These are phyloP conservation scores for Hyla sarda DNA, from an alignment of 2,113 vertebrate genomes.

Conservation along the genomic window DNA sequence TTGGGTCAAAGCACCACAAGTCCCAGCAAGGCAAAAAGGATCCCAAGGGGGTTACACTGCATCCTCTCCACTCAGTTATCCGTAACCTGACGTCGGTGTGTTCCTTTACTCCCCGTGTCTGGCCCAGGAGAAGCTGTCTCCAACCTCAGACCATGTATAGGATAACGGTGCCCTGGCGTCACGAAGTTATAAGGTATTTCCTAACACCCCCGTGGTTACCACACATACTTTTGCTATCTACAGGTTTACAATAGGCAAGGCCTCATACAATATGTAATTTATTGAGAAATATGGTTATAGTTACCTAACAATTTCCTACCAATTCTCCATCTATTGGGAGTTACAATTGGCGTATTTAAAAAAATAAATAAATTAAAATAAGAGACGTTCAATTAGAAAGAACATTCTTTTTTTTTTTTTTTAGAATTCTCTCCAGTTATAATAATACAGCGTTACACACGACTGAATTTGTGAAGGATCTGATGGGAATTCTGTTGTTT, in stretches of 20 bases:
- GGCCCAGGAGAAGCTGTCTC: too few species aligned
- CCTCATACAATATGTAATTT: not conserved
- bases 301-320: not conserved
- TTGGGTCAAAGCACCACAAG: too few species aligned
- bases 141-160: too few species aligned
- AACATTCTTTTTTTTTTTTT: conserved; percentile 7
- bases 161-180: too few species aligned
- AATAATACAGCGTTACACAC: not conserved
- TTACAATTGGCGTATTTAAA: not conserved
- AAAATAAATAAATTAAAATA: not conserved
- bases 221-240: not conserved
- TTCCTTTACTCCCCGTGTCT: too few species aligned
- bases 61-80: too few species aligned
- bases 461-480: not conserved
- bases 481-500: not conserved
- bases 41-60: too few species aligned
- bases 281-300: not conserved
- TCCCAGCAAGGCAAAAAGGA: too few species aligned
- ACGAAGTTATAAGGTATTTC: too few species aligned
- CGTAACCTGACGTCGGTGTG: too few species aligned
- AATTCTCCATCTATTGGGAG: not conserved
- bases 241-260: not conserved
- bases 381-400: not conserved
- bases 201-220: too few species aligned
- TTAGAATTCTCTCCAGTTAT: not conserved